These are phyloP conservation scores for Thymallus thymallus DNA, from an alignment of 2,113 vertebrate genomes.

Conservation along the genomic window DNA sequence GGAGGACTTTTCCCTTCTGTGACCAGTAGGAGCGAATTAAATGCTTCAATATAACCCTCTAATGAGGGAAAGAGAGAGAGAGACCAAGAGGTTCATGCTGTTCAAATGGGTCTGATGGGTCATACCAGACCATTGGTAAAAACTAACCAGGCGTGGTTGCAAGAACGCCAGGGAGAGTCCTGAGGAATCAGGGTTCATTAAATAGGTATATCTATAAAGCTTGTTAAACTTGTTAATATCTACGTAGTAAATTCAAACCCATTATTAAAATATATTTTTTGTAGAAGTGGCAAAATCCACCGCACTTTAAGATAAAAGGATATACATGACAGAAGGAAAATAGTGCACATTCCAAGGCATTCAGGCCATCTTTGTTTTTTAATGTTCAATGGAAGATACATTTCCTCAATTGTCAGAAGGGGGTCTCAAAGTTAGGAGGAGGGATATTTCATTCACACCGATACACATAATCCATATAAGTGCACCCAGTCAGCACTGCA, in stretches of 20 bases:
- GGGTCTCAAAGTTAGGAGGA: constrained; percentile 58
- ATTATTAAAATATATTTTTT: constrained; percentile 65
- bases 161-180: constrained; percentile 39
- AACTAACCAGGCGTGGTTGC: constrained; percentile 28
- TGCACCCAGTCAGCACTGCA: constrained; percentile 37
- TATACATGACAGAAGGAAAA: constrained; percentile 77
- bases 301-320: constrained; percentile 61
- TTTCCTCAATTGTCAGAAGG: constrained; percentile 65
- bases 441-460: constrained; percentile 52
- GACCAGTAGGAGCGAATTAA: constrained; percentile 49
- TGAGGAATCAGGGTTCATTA: constrained; percentile 45
- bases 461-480: constrained; percentile 33
- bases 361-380: constrained; percentile 74
- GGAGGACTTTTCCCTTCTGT: constrained; percentile 51
- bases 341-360: constrained; percentile 87
- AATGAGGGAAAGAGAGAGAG: constrained; percentile 15
- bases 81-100: constrained; percentile 20
- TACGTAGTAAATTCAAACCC: constrained; percentile 60
- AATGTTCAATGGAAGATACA: constrained; percentile 79
- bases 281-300: constrained; percentile 50
- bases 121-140: constrained; percentile 20
- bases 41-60: constrained; percentile 30
- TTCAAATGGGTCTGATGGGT: constrained; percentile 21
- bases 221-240: no score
- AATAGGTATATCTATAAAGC: constrained; percentile 36